These are phyloP conservation scores for Clarias laeviceps DNA, from an alignment of 2,797 vertebrate genomes.

Conservation along the genomic window DNA sequence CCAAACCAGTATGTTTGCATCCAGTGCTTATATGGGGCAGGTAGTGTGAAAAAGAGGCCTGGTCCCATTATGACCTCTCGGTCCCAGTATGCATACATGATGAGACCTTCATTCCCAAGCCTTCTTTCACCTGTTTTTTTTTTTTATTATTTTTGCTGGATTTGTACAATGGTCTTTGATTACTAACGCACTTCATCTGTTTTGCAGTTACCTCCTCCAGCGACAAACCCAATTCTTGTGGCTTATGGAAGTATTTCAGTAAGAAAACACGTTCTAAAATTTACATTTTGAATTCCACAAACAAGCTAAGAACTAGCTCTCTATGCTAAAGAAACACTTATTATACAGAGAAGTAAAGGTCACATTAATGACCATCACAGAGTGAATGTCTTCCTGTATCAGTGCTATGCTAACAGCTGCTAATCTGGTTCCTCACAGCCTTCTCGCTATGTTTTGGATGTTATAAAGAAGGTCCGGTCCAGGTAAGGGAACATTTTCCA, in stretches of 20 bases:
- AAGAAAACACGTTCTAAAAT: constrained; percentile 60
- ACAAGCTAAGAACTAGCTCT: not conserved
- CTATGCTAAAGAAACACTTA: not conserved
- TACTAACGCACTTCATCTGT: not conserved
- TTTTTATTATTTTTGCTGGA: too few species aligned
- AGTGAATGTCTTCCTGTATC: not conserved
- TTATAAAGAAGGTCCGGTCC: constrained; percentile 90
- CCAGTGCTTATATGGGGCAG: not conserved
- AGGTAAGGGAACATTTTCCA: constrained; percentile 76
- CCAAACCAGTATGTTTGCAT: not conserved
- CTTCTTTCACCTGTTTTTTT: not conserved
- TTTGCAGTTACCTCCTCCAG: constrained; percentile 81
- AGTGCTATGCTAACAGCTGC: not conserved
- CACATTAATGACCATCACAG: not conserved
- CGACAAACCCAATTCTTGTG: constrained; percentile 85
- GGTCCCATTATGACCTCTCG: not conserved
- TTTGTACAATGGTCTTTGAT: not conserved
- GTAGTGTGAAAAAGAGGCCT: not conserved
- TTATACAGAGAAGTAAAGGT: not conserved
- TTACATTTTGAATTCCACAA: not conserved
- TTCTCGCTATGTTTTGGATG: constrained; percentile 86
- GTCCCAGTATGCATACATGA: not conserved
- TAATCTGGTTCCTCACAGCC: constrained; percentile 73
- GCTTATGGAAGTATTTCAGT: constrained; percentile 89
- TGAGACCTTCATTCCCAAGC: not conserved